These are phyloP conservation scores for Corythoichthys haematopterus DNA, from an alignment of 2,113 vertebrate genomes.

Conservation along the genomic window DNA sequence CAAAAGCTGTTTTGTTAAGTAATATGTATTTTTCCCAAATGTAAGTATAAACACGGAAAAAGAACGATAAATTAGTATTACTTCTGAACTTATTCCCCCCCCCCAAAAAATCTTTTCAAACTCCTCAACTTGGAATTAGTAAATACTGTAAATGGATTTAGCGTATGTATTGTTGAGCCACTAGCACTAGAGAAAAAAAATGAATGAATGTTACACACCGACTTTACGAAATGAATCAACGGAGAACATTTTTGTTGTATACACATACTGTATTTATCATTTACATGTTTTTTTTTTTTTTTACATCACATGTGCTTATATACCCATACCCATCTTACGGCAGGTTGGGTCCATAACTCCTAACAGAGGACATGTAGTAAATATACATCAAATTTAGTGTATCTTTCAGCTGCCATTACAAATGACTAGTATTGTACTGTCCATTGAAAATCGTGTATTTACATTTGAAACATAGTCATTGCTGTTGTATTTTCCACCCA, in stretches of 20 bases:
- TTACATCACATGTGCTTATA: not conserved
- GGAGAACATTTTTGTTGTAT: not conserved
- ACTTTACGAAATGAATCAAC: not conserved
- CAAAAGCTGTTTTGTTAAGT: not conserved
- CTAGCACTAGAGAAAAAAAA: conserved; percentile 4
- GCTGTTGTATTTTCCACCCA: not conserved
- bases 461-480: not conserved
- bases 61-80: not conserved
- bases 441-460: not conserved
- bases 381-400: not conserved
- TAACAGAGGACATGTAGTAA: not conserved
- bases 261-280: conserved; percentile 1
- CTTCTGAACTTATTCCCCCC: too few species aligned
- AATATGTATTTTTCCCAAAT: not conserved
- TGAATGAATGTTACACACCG: not conserved
- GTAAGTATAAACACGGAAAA: not conserved
- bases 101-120: not conserved
- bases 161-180: not conserved
- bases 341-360: not conserved
- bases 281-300: conserved; percentile 3
- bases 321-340: not conserved
- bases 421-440: not conserved
- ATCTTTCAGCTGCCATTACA: not conserved
- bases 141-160: not conserved
- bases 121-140: not conserved